Evolutionary conservation across 2,797 vertebrate genomes (phyloP), one percentile per base, ranked within the genome.

Genomic region (Rhinella marina): DNA sequence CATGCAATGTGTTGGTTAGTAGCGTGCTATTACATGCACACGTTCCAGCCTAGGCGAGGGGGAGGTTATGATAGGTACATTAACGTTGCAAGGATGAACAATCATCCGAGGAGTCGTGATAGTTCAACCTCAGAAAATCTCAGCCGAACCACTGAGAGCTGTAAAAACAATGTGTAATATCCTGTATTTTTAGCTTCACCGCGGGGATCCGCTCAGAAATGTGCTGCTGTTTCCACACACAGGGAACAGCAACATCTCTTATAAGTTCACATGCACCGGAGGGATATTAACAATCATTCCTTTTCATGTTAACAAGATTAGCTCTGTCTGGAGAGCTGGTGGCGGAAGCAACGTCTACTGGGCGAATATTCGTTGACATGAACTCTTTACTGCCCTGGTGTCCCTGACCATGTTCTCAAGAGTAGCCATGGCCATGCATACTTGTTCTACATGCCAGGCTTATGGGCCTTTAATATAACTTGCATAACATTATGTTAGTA

Each of bases 101-200:
- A 89, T 89, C 84, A 86, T 80, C 86, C 72, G 27, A 27, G 61
- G 84, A 89, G 84, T 86, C 88, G 84, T 89, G 88, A 86, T 86
- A 89, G 88, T 89, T 89, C 88, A 89, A 73, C 88, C 81, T 79
- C 78, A 86, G 83, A 88, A 86, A 88, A 81, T 88, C 78, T 86
- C 78, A 88, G 59, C 68, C 29, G 50, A 88, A 79, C 88, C 72
- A 72, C 80, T 52, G 88, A 82, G 88, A 86, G 84, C 84, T 86
- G 84, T 89, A 89, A 89, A 88, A 89, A 89, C 88, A 89, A 89
- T 83, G 88, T 89, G 88, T 89, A 89, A 86, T 89, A 86, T 89
- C 80, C 88, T 70, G 80, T 89, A 89, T 89, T 89, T 89, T 89
- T 89, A 86, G 88, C 88, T 82, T 64, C 84, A 86, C 88, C 62